Conservation (phyloP, 2,113 vertebrate species). For the Chamaea fasciata region DNA sequence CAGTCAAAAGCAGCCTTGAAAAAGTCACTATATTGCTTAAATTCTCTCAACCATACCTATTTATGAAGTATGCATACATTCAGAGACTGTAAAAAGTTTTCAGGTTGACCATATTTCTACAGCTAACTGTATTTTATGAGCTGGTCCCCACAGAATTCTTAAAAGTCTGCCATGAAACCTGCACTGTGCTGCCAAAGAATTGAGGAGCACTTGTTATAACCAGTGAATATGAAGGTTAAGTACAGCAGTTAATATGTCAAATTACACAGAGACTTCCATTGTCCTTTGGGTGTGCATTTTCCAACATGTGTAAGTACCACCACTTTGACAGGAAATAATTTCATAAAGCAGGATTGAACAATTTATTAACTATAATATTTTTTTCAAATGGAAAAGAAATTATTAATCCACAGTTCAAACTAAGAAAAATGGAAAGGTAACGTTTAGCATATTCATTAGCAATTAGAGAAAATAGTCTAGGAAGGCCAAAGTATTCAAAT, state of each 20-base stretch:
- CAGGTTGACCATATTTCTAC: neutral
- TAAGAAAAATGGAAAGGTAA: neutral
- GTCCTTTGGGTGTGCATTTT: neutral
- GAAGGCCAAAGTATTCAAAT: slow-evolving; percentile 25
- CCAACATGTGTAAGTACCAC: neutral
- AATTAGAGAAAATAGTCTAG: neutral
- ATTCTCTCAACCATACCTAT: neutral
- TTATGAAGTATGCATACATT: neutral
- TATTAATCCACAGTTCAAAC: neutral
- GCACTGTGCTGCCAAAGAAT: neutral
- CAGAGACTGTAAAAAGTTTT: neutral
- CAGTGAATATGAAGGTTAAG: neutral
- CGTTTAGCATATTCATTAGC: neutral
- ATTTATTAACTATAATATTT: neutral
- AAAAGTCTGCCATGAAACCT: slow-evolving; percentile 3
- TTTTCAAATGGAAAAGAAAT: slow-evolving; percentile 13
- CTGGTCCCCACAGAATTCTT: neutral
- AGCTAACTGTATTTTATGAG: neutral
- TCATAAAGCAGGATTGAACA: neutral
- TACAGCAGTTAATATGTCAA: neutral
- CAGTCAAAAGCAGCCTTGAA: slow-evolving; percentile 32
- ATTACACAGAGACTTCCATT: neutral
- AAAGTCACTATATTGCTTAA: slow-evolving; percentile 16
- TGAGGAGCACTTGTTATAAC: neutral
- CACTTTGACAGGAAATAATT: neutral